Evolutionary conservation across 2,888 invertebrate species (phyloP).

Genomic region (Elgonia sp.): DNA sequence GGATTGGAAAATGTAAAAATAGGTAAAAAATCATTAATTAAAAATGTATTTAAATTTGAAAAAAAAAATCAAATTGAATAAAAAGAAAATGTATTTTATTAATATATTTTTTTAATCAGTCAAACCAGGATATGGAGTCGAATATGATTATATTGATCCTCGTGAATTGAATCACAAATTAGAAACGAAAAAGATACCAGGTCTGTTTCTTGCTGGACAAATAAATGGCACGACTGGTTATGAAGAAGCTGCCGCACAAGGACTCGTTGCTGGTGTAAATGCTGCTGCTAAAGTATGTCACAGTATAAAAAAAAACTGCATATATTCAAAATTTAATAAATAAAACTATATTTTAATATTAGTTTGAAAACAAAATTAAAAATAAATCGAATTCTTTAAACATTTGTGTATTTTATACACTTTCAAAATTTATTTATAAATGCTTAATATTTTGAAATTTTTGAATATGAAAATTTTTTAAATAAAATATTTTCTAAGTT

Average conservation of each 20-base stretch:
- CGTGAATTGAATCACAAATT: conserved; percentile 91
- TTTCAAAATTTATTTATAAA: no score
- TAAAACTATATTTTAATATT: no score
- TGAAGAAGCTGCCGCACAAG: conserved; percentile 97
- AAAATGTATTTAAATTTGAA: not conserved
- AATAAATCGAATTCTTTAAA: no score
- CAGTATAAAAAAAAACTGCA: conserved; percentile 1
- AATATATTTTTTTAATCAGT: conserved; percentile 69
- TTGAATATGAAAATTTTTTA: no score
- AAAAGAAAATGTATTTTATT: not conserved
- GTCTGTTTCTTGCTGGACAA: conserved; percentile 95
- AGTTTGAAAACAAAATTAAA: no score
- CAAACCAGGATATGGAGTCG: conserved; percentile 92
- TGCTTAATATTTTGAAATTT: no score
- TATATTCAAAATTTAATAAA: not conserved
- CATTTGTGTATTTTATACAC: no score
- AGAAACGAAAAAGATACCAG: conserved; percentile 91
- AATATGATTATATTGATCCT: conserved; percentile 96
- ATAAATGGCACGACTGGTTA: conserved; percentile 97
- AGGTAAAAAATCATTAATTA: conserved; percentile 73
- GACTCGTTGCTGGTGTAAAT: conserved; percentile 94
- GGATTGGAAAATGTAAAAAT: conserved; percentile 91
- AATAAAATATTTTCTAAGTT: no score
- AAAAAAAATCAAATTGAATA: not conserved
- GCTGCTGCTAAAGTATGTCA: conserved; percentile 89